phyloP scores from a whole-genome alignment of 37 sponge, comb jelly and placozoan genomes.

The Bolinopsis microptera region DNA sequence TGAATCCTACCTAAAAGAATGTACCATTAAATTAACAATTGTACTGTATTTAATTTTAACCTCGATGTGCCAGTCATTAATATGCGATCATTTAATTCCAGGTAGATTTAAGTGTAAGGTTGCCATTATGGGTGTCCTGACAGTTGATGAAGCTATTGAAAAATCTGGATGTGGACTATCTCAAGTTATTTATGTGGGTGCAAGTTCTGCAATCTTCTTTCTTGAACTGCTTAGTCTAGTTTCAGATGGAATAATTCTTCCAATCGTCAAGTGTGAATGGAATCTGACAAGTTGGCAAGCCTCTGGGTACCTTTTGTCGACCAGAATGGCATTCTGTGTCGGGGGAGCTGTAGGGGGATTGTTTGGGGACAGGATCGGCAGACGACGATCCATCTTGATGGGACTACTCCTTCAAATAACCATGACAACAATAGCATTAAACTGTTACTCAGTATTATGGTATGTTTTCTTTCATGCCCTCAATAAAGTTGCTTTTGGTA shows the following conservation, averaged over 20 bases:
- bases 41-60: no score
- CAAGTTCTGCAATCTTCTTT: conserved; percentile 8
- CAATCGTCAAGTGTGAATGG: conserved; percentile 38
- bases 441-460: neutral
- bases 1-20: no score
- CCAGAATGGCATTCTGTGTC: conserved; percentile 11
- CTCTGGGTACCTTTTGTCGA: neutral
- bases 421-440: neutral
- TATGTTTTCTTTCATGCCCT: conserved; percentile 51
- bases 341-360: conserved; percentile 19
- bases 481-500: conserved; percentile 15
- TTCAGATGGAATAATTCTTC: conserved; percentile 40
- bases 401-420: neutral
- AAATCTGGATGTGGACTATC: neutral
- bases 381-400: neutral
- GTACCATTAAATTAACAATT: no score
- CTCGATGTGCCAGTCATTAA: no score
- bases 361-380: conserved; percentile 26
- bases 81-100: no score
- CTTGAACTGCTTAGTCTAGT: conserved; percentile 53
- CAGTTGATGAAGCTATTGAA: conserved; percentile 39
- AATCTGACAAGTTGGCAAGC: neutral
- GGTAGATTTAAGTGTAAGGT: no score
- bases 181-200: neutral
- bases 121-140: neutral